Conservation (phyloP, 2,113 vertebrate genomes). For the Copsychus sechellarum region DNA sequence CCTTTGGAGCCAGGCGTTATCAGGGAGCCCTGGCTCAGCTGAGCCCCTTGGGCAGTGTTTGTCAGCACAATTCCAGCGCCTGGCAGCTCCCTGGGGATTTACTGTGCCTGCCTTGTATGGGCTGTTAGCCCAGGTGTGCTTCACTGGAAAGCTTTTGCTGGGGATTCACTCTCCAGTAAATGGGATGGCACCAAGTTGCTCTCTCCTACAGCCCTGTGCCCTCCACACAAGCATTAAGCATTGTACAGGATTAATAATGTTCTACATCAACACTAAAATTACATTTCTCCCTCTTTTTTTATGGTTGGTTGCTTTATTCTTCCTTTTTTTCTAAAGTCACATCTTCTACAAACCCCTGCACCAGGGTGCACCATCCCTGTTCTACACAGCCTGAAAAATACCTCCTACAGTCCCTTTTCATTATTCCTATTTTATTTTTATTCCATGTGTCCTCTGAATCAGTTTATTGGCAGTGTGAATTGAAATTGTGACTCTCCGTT, state of each 20-base stretch:
- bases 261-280: background rate
- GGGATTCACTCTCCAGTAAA: background rate
- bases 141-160: background rate
- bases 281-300: background rate
- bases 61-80: background rate
- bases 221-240: background rate
- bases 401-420: accelerated
- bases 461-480: background rate
- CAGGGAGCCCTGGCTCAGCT: background rate
- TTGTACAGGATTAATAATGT: background rate
- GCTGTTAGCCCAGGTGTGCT: background rate
- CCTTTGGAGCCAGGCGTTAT: background rate
- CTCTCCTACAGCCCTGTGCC: background rate
- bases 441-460: accelerated
- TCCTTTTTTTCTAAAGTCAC: background rate
- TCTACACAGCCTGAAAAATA: background rate
- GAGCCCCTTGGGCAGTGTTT: background rate
- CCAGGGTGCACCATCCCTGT: background rate
- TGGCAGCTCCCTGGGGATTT: background rate
- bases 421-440: background rate
- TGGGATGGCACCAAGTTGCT: background rate
- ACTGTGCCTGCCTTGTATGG: accelerated
- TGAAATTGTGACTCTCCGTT: background rate
- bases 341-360: accelerated
- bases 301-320: background rate